Percentiles rank a stretch among this genome's conserved stretches.
Evolutionary conservation across 2,113 vertebrate genomes (phyloP).

Genomic region (Caretta caretta): DNA sequence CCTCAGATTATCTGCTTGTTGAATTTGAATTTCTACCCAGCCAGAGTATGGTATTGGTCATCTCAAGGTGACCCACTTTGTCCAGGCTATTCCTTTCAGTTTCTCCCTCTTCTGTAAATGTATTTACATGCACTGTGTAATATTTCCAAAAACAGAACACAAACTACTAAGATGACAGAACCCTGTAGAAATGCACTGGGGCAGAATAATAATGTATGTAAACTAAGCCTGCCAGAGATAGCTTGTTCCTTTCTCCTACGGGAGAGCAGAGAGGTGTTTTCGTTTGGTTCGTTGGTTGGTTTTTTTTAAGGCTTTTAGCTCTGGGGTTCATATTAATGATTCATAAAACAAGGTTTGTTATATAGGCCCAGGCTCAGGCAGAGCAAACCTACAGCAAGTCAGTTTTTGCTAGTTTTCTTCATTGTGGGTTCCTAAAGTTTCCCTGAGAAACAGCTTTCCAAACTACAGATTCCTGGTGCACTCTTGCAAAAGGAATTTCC

Average conservation of each 20-base stretch:
- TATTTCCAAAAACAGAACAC: not conserved
- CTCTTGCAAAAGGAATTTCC: not conserved
- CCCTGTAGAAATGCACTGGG: not conserved
- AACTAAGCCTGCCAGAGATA: not conserved
- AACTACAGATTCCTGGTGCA: not conserved
- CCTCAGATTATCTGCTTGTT: not conserved
- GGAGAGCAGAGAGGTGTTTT: not conserved
- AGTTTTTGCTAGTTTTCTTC: not conserved
- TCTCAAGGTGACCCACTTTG: not conserved
- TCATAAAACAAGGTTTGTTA: not conserved
- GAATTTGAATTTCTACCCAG: not conserved
- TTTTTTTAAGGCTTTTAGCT: slow-evolving; percentile 40
- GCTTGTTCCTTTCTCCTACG: not conserved
- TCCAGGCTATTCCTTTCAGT: not conserved
- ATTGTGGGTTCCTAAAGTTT: slow-evolving; percentile 21
- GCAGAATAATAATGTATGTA: slow-evolving; percentile 11
- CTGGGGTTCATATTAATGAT: slow-evolving; percentile 44
- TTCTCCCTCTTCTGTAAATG: fast-evolving
- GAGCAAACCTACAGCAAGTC: not conserved
- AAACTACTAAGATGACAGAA: not conserved
- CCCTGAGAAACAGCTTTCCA: not conserved
- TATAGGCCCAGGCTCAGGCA: not conserved
- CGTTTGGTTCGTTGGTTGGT: not conserved
- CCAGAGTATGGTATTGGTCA: not conserved
- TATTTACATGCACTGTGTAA: fast-evolving